Base-by-base conservation (phyloP, 2,113 vertebrate species). In the Ctenomys sociabilis region DNA sequence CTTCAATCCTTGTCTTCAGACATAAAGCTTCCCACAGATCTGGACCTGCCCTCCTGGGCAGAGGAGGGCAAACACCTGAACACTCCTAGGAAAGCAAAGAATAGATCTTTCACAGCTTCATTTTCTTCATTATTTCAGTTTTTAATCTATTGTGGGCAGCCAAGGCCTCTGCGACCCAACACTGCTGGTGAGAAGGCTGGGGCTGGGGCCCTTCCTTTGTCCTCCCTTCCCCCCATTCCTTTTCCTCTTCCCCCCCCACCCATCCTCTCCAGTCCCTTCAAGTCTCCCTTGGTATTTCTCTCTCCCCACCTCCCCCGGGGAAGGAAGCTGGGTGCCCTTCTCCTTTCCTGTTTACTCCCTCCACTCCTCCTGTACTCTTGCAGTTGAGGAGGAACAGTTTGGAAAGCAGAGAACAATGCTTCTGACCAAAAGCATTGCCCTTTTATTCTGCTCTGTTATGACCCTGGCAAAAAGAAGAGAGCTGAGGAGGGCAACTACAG, bases 241-340 rank as follows among this genome's bases (percentile, higher is more conserved):
- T 24, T 16, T 13, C 52, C n/a, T 19, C 7, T 28, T 32, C 1
- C 21, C 5, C 21, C 1, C 6, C 14, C 7, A 26, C 21, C 9
- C 85, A 26, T 16, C 54, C 1, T 52, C 63, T 40, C 72, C 52
- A 54, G 28, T n/a, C n/a, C 26, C 57, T 73, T 70, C 61, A n/a
- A 82, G 83, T 32, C 10, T 26, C 40, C 32, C 43, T 45, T 61
- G 45, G 78, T 63, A 52, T 70, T 11, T 43, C 21, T 32, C 17
- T 3, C 22, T 35, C 17, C 3, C 9, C 1, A 5, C 40, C 57
- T 66, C 28, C 66, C 12, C 24, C 40, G 30, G 5, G 16, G 35
- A 54, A 77, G 40, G 73, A 70, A 49, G 17, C 37, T 30, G 37
- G 17, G 5, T 35, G 54, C 43, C n/a, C 37, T n/a, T 40, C 19